Percentiles rank a stretch among this genome's conserved stretches.
These are phyloP conservation scores for Carlito syrichta DNA, from an alignment of 2,113 vertebrate genomes.

Conservation along the genomic window DNA sequence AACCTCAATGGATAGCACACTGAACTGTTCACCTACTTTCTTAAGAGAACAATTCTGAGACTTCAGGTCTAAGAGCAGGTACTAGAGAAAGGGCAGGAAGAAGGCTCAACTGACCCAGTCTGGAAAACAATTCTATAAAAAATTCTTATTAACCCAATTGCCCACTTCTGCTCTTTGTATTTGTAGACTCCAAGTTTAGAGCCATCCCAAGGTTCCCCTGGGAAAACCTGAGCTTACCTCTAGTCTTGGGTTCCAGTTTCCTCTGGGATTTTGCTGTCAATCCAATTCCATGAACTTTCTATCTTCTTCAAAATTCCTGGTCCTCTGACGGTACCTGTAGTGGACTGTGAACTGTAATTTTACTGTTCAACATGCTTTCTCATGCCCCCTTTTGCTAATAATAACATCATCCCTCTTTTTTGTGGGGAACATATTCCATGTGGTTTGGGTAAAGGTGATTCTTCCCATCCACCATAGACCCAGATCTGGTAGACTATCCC, in stretches of 20 bases:
- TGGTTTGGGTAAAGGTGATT: not conserved
- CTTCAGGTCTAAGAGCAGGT: not conserved
- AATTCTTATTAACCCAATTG: conserved; percentile 8
- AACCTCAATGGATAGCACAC: not conserved
- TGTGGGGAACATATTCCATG: not conserved
- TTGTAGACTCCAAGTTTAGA: conserved; percentile 23
- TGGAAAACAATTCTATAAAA: conserved; percentile 22
- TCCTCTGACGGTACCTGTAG: conserved; percentile 55
- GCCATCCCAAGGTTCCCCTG: conserved; percentile 4
- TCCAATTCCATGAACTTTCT: conserved; percentile 42
- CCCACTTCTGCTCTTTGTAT: not conserved
- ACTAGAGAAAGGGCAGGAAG: not conserved
- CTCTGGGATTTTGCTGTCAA: conserved; percentile 50
- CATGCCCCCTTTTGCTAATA: not conserved
- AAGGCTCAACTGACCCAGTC: not conserved
- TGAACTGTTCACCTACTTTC: not conserved
- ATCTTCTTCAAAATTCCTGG: conserved; percentile 62
- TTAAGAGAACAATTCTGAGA: not conserved
- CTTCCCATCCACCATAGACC: not conserved
- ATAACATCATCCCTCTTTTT: conserved; percentile 15
- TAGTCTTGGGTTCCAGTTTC: conserved; percentile 37
- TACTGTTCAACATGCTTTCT: conserved; percentile 50
- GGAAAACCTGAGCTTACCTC: conserved; percentile 59
- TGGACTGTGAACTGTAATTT: conserved; percentile 62
- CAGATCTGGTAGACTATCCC: not conserved